phyloP scores from a whole-genome alignment of 1,140 invertebrate genomes.

The Drosophila littoralis region DNA sequence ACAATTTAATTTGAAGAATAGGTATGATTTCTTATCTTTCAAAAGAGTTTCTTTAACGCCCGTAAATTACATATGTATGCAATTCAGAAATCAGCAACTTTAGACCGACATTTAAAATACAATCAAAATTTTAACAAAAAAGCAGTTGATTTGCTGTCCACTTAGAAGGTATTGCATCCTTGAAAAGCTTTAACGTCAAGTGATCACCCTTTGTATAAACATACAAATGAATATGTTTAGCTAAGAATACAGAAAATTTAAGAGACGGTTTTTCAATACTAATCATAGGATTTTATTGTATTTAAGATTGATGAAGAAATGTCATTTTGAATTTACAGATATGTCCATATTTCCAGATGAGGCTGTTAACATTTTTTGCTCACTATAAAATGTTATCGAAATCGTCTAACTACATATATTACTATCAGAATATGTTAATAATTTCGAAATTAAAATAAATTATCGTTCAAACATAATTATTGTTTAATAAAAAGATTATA shows the following conservation, averaged over 20 bases:
- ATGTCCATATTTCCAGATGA: constrained; percentile 10
- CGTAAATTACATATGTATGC: too few relatives aligned
- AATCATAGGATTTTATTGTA: background rate
- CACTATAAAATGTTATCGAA: constrained; percentile 67
- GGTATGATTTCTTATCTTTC: too few relatives aligned
- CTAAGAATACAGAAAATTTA: background rate
- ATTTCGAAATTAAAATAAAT: constrained; percentile 41
- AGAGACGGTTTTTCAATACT: constrained; percentile 2
- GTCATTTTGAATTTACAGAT: background rate
- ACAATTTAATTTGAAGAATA: too few relatives aligned
- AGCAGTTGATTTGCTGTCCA: too few relatives aligned
- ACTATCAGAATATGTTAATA: constrained; percentile 8
- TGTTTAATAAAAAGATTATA: background rate
- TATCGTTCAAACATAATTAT: constrained; percentile 33
- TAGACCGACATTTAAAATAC: too few relatives aligned
- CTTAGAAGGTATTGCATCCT: too few relatives aligned
- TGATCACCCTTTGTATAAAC: too few relatives aligned
- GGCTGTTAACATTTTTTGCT: constrained; percentile 73
- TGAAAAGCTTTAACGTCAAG: too few relatives aligned
- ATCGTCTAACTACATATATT: constrained; percentile 13
- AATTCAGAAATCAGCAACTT: too few relatives aligned
- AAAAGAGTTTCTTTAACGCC: too few relatives aligned
- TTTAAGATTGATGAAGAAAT: background rate
- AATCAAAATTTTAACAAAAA: too few relatives aligned
- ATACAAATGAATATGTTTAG: too few relatives aligned